phyloP scores from a whole-genome alignment of 2,888 invertebrate genomes.

The Eilema sororculum region DNA sequence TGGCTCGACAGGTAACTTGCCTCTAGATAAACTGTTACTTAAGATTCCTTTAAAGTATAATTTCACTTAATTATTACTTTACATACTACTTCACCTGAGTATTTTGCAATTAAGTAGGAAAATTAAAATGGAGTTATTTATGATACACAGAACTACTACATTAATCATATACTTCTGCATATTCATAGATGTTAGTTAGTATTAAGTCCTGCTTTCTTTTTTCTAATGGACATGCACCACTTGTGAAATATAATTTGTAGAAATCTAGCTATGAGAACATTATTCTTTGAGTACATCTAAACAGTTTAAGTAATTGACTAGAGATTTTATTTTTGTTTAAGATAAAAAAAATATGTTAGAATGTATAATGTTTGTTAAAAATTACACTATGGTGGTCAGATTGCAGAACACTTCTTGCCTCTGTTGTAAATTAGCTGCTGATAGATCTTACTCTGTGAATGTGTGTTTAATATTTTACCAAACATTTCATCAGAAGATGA shows the following conservation, averaged over 20 bases:
- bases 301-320: background rate
- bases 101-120: background rate
- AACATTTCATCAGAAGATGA: background rate
- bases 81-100: background rate
- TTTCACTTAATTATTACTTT: background rate
- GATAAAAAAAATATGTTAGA: too few relatives aligned
- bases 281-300: too few relatives aligned
- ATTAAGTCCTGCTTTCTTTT: background rate
- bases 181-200: background rate
- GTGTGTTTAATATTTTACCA: background rate
- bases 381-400: too few relatives aligned
- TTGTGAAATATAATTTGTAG: background rate
- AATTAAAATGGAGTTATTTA: background rate
- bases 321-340: background rate
- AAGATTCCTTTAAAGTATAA: background rate
- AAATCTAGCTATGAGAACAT: background rate
- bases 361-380: too few relatives aligned
- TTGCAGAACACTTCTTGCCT: too few relatives aligned
- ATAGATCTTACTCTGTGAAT: background rate
- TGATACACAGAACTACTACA: background rate
- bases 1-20: slow-evolving; percentile 94
- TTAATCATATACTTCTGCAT: background rate
- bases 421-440: too few relatives aligned
- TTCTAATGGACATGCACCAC: background rate
- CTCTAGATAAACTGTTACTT: background rate